Evolutionary conservation across 2,888 invertebrate genomes (phyloP).

Genomic region (Autographa gamma): DNA sequence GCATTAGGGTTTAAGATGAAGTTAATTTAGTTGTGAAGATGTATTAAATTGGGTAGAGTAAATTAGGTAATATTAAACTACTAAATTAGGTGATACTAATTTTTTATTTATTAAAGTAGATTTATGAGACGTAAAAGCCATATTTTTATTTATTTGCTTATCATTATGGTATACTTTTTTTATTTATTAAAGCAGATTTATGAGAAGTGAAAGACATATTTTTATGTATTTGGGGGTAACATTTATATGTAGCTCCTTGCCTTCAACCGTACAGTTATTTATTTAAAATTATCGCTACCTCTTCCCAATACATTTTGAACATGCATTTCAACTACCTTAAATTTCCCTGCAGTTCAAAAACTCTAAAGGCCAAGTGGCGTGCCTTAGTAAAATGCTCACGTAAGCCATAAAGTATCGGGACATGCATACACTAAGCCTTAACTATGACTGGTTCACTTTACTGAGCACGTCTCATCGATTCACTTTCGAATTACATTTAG

Average conservation of each 20-base stretch:
- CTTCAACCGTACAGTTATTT: not conserved
- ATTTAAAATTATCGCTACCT: not conserved
- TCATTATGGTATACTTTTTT: too few species aligned
- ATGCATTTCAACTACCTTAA: not conserved
- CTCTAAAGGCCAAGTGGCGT: not conserved
- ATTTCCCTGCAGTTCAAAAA: not conserved
- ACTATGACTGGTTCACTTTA: not conserved
- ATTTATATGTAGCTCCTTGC: too few species aligned
- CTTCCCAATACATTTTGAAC: not conserved
- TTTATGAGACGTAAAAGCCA: too few species aligned
- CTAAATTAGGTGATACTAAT: too few species aligned
- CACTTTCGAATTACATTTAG: too few species aligned
- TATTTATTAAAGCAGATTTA: too few species aligned
- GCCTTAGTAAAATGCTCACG: slow-evolving; percentile 32
- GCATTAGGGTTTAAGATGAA: not conserved
- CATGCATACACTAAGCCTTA: slow-evolving; percentile 17
- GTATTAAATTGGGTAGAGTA: not conserved
- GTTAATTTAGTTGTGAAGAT: not conserved
- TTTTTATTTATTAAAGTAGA: too few species aligned
- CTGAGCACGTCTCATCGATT: not conserved
- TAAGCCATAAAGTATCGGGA: slow-evolving; percentile 8
- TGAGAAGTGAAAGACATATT: too few species aligned
- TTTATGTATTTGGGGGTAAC: too few species aligned
- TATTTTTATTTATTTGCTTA: too few species aligned
- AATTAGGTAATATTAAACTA: too few species aligned